A percentile compares a stretch with the other conserved stretches of the same genome.
Conservation (phyloP, 2,797 vertebrate genomes). For the Spinus pinus region DNA sequence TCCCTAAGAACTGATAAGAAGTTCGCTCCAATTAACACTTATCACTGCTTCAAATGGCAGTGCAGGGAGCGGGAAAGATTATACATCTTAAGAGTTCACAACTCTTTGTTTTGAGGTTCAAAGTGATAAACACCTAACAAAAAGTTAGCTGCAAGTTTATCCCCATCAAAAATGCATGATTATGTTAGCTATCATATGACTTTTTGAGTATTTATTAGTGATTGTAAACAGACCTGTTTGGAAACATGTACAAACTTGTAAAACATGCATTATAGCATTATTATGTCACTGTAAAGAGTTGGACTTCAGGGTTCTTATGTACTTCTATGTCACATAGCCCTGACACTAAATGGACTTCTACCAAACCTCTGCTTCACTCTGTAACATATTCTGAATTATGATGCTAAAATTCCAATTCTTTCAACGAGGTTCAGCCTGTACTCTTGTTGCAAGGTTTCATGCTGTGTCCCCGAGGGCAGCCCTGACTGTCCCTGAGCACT, state of each 20-base stretch:
- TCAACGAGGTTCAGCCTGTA: neutral
- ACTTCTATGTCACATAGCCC: neutral
- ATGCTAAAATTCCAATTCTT: neutral
- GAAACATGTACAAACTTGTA: neutral
- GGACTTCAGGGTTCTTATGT: neutral
- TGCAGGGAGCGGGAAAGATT: neutral
- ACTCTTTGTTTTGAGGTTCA: neutral
- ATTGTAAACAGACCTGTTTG: neutral
- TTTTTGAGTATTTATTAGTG: neutral
- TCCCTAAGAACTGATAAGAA: neutral
- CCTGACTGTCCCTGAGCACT: rapidly evolving
- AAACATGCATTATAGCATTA: neutral
- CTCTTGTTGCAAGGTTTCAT: neutral
- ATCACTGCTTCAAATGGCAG: neutral
- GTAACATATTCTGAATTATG: neutral
- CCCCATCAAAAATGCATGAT: neutral
- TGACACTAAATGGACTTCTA: neutral
- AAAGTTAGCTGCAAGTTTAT: neutral
- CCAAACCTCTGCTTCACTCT: neutral
- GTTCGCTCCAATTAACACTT: neutral
- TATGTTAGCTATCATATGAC: neutral
- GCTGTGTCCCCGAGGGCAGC: neutral
- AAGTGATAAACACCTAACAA: neutral
- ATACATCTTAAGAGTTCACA: neutral
- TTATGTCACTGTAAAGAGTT: neutral